Evolutionary conservation across 2,113 vertebrate genomes (phyloP).

Genomic region (Typhlomys cinereus): DNA sequence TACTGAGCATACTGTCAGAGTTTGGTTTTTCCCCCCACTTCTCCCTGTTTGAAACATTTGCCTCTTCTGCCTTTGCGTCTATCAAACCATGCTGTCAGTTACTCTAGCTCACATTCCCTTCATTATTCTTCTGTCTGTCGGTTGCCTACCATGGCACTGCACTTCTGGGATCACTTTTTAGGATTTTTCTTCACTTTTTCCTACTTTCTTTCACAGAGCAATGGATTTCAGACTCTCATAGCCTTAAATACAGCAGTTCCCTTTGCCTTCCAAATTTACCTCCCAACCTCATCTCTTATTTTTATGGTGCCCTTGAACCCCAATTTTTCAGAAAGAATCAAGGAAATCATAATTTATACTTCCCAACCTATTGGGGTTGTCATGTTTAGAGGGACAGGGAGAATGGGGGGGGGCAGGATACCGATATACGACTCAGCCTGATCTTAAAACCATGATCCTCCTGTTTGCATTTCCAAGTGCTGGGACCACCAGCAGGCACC

Average conservation of each 20-base stretch:
- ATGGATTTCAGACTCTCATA: background rate
- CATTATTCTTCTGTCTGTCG: background rate
- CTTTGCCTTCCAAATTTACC: conserved; percentile 11
- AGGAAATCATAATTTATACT: background rate
- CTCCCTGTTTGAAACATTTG: background rate
- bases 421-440: background rate
- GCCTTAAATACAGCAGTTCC: background rate
- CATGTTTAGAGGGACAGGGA: background rate
- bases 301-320: background rate
- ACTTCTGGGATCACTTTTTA: background rate
- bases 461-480: background rate
- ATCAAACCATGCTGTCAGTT: background rate
- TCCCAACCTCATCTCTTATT: background rate
- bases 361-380: background rate
- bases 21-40: background rate
- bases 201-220: background rate
- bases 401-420: background rate
- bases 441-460: background rate
- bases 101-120: background rate
- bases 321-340: background rate
- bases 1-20: background rate
- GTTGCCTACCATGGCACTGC: background rate
- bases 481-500: background rate
- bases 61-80: background rate
- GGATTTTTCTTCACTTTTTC: background rate